Base-by-base conservation (phyloP, 1,140 invertebrate genomes). In the Bombus polaris region DNA sequence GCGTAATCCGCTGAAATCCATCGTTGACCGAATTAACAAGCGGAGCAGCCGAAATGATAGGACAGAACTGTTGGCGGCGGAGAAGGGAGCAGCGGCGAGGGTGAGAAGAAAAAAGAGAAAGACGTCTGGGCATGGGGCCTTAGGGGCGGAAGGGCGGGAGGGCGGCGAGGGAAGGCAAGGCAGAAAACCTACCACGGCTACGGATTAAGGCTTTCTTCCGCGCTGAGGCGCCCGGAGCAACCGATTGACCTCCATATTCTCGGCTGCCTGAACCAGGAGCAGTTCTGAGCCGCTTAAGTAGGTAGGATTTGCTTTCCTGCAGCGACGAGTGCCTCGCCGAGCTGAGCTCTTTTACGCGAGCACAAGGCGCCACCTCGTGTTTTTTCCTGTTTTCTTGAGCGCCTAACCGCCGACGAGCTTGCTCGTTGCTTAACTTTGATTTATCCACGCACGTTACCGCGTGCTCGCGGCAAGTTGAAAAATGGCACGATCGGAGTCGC, bases 221-320 rank as follows among this genome's bases (percentile, higher is more conserved):
- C 81, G 86, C 66, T 35, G 71, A 85, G 71, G 81, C 87, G 90
- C 88, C 87, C 89, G 68, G 70, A 79, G 92, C 76, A 85, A 87
- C 92, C 90, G 89, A 92, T 92, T 91, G 92, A 92, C 92, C 92
- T 93, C 89, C 91, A 92, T 92, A 91, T 93, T 93, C 89, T 76
- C 87, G 81, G 82, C 88, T 84, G 80, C 53, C 87, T 85, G 85
- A 86, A 87, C 88, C 92, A 68, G 92, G 88, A 93, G 90, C 90
- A 83, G 68, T 81, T 89, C 87, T 89, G 87, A 91, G 88, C 86
- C 82, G 86, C 90, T 93, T 92, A 93, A 92, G 87, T 89, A 90
- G 87, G 89, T 87, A 85, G 85, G 84, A 91, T 89, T 92, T 89
- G 85, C 83, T 90, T 90, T 88, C 77, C 83, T 78, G 79, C 68